Base-by-base conservation (phyloP, 2,888 invertebrate genomes). In the Pristionchus japonicus region DNA sequence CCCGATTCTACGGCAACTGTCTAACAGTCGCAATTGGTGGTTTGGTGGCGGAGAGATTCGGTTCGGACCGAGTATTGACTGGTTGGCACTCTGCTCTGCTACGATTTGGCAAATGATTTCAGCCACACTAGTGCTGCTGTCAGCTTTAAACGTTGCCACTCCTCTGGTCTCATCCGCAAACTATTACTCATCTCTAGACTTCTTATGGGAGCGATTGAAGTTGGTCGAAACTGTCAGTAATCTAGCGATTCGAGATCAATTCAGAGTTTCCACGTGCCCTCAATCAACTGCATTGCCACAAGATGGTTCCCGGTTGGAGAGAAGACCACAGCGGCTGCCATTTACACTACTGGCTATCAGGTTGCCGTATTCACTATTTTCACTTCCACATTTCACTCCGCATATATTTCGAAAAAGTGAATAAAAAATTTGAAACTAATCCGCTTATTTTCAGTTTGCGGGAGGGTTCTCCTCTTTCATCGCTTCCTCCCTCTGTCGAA, bases 321-420 rank as follows among this genome's bases (percentile, higher is more conserved):
- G 52, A 87, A 91, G 47, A 92, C 90, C 9, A 90, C 90, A 4
- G 89, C 90, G 57, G 92, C 91, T n/a, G 90, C 92, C 13, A 74
- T 93, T 82, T 93, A 90, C 87, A 93, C 93, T 13, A 89, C 91
- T 15, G 93, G 93, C 20, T 90, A 92, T 61, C 93, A 93, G 88
- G 90, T 90, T 7, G n/a, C n/a, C n/a, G n/a, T n/a, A n/a, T n/a
- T n/a, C n/a, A n/a, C n/a, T n/a, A n/a, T 34, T 23, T 23, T 80
- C 77, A 40, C 0, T 80, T 27, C n/a, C n/a, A n/a, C n/a, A n/a
- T n/a, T n/a, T n/a, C n/a, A n/a, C n/a, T n/a, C n/a, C n/a, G n/a
- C n/a, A n/a, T n/a, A n/a, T n/a, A n/a, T n/a, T n/a, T n/a, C n/a
- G n/a, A n/a, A n/a, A n/a, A n/a, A n/a, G n/a, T n/a, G n/a, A n/a